Evolutionary conservation across 2,888 invertebrate genomes (phyloP).

Genomic region (Cantharis rufa): DNA sequence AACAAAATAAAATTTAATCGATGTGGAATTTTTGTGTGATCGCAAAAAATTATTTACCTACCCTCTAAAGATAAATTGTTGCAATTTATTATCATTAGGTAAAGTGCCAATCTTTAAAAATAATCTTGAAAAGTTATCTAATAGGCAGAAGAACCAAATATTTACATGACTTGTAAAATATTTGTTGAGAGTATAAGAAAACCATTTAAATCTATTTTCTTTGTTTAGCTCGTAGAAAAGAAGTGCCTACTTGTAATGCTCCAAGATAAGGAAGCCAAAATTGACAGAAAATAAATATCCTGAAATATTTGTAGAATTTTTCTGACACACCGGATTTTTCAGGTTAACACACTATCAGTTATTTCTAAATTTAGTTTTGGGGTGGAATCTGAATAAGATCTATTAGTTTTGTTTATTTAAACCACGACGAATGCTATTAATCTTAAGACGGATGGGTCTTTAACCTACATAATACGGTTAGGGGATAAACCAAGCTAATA

Average conservation of each 20-base stretch:
- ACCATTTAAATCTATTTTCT: neutral
- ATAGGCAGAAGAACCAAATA: neutral
- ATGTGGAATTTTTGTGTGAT: neutral
- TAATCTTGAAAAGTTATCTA: neutral
- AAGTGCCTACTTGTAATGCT: slow-evolving; percentile 20
- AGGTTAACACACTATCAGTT: slow-evolving; percentile 33
- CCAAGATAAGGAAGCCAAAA: slow-evolving; percentile 26
- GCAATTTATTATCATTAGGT: neutral
- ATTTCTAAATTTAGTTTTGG: slow-evolving; percentile 33
- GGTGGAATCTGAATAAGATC: slow-evolving; percentile 34
- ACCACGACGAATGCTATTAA: slow-evolving; percentile 25
- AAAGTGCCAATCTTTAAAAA: neutral
- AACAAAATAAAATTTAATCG: neutral
- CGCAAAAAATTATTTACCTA: neutral
- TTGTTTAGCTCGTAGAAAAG: neutral
- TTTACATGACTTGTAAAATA: neutral
- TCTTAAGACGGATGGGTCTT: slow-evolving; percentile 20
- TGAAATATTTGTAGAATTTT: slow-evolving; percentile 34
- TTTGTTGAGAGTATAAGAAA: neutral
- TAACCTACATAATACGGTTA: neutral
- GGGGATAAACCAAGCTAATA: neutral
- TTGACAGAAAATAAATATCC: slow-evolving; percentile 34
- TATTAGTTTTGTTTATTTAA: slow-evolving; percentile 33
- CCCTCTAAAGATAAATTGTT: neutral
- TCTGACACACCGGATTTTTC: slow-evolving; percentile 24